Percentiles rank a stretch among this genome's conserved stretches.
These are phyloP conservation scores for Nothocercus nigrocapillus DNA, from an alignment of 2,113 vertebrate species.

Conservation along the genomic window DNA sequence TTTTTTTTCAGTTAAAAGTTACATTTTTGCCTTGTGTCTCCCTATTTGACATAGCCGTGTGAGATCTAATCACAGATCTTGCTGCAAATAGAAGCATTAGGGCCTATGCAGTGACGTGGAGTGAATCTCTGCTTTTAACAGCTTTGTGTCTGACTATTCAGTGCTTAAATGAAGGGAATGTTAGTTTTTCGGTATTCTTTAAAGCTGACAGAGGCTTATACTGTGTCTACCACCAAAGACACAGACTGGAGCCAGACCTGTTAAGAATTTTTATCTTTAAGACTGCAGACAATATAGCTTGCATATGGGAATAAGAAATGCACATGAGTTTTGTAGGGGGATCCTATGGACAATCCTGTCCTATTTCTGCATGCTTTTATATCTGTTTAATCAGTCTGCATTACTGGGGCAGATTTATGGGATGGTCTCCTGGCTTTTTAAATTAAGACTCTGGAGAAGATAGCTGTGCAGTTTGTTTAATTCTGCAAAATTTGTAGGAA, in stretches of 20 bases:
- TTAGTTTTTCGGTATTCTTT: accelerated
- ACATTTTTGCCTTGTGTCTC: not conserved
- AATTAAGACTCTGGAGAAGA: not conserved
- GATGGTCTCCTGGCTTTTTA: not conserved
- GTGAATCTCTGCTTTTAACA: slow-evolving; percentile 7
- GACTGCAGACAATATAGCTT: not conserved
- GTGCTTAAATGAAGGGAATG: not conserved
- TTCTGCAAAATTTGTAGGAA: not conserved
- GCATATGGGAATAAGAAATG: not conserved
- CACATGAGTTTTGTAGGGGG: not conserved
- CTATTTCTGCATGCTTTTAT: not conserved
- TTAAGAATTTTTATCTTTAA: not conserved
- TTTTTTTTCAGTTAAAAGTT: not conserved
- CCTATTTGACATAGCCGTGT: not conserved
- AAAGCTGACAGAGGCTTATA: not conserved
- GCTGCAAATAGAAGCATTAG: not conserved
- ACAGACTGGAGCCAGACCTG: not conserved
- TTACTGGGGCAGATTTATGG: not conserved
- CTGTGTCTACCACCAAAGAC: not conserved
- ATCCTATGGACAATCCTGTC: not conserved
- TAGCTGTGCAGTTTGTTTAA: not conserved
- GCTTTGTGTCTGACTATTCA: not conserved
- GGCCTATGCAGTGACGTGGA: not conserved
- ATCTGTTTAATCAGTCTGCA: not conserved
- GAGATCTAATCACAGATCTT: not conserved